Evolutionary conservation across 2,113 vertebrate genomes (phyloP), one percentile per base, ranked within the genome.

Genomic region (Thymallus thymallus): DNA sequence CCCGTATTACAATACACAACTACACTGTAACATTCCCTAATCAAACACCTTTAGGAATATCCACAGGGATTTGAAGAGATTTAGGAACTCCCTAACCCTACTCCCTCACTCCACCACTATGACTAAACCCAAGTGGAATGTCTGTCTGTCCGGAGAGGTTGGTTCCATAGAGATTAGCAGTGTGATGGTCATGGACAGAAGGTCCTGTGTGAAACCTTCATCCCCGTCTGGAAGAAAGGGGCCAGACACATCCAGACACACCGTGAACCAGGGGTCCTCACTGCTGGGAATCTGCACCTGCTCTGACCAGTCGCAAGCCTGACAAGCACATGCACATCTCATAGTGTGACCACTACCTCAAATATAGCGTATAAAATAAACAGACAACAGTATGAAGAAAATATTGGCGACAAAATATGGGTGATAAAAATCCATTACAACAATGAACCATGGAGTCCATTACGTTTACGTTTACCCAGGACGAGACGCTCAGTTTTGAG

Each of bases 241-340:
- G 62, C 46, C 73, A 78, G 74, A 51, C 66, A 82, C 32, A 56
- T 22, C 56, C 76, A 75, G 78, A 83, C 75, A 77, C 80, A 75
- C 75, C 68, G 66, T 62, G 71, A 77, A 65, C 67, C 72, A 65
- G 61, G 71, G 73, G 72, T 80, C 79, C 74, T 16, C 58, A 18
- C 20, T 9, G 63, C 48, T 70, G n/a, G 62, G 69, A 84, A 67
- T 79, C 77, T 77, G 83, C 88, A 88, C 89, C 88, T 90, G 88
- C 80, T 87, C 41, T 32, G 66, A 46, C 24, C 13, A 4, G 18
- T 72, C 16, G 13, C 71, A 71, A 80, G 74, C 29, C 30, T 5
- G 72, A 79, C 63, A 63, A 23, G 32, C 72, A 76, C 29, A 69
- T 64, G 32, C 72, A 76, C 29, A 69, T 64, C 30, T 82, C n/a